phyloP scores from a whole-genome alignment of 2,113 vertebrate genomes.

The Naja naja region DNA sequence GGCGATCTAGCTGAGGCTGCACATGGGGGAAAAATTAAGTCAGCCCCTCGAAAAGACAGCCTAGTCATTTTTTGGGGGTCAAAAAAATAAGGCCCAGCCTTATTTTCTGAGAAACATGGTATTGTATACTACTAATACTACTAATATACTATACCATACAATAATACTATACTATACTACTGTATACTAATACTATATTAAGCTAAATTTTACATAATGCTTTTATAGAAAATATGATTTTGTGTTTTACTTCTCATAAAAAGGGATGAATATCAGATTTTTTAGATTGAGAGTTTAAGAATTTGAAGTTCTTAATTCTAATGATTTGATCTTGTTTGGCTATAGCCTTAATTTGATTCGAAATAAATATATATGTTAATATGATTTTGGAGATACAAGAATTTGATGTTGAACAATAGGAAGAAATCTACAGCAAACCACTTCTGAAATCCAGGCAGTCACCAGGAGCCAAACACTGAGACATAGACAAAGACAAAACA shows the following conservation, averaged over 20 bases:
- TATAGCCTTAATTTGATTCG: not conserved
- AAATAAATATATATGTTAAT: not conserved
- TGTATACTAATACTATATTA: no score
- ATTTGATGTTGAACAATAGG: not conserved
- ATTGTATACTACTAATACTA: no score
- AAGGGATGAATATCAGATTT: not conserved
- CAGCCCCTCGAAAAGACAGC: no score
- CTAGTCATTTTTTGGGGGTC: no score
- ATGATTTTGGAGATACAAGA: not conserved
- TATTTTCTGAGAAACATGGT: no score
- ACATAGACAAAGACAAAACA: not conserved
- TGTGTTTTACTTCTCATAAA: not conserved
- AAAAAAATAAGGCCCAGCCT: no score
- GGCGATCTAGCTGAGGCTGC: no score
- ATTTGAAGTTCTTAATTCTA: not conserved
- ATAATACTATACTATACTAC: no score
- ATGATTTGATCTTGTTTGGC: not conserved
- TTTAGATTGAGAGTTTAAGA: not conserved
- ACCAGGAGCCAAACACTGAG: not conserved
- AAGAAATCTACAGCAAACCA: not conserved
- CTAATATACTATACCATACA: no score
- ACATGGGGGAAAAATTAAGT: no score
- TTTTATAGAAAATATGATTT: not conserved
- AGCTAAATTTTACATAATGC: not conserved
- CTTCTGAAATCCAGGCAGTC: not conserved